Conservation (phyloP, 2,113 vertebrate genomes). For the Ovibos moschatus region DNA sequence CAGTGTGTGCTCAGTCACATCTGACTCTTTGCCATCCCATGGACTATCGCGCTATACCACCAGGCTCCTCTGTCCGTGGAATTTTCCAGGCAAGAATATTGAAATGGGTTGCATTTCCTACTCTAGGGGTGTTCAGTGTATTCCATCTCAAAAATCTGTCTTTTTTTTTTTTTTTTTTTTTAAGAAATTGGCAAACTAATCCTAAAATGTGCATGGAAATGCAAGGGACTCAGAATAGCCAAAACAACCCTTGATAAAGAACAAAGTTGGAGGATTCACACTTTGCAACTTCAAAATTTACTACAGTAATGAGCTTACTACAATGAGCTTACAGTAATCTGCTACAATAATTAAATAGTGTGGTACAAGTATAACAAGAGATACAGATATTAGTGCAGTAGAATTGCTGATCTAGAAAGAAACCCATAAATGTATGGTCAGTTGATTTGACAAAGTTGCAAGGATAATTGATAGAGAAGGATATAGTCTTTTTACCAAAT, state of each 20-base stretch:
- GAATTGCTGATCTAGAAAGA: background rate
- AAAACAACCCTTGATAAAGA: background rate
- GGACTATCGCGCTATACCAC: background rate
- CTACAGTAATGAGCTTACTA: background rate
- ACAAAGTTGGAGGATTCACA: background rate
- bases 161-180: background rate
- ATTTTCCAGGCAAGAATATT: background rate
- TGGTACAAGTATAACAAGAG: background rate
- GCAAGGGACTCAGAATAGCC: background rate
- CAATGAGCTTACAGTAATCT: background rate
- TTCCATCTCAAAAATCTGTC: background rate
- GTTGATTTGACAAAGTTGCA: background rate
- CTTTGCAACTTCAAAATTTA: background rate
- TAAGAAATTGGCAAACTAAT: background rate
- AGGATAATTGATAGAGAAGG: background rate
- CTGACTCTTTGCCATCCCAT: background rate
- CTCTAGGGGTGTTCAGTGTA: background rate
- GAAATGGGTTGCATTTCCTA: background rate
- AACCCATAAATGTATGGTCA: background rate
- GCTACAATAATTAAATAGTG: background rate
- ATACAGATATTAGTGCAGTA: background rate
- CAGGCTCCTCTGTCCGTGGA: background rate
- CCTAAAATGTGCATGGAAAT: background rate
- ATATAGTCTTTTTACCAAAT: background rate
- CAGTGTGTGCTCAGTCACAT: background rate